Evolutionary conservation across 2,113 vertebrate genomes (phyloP), one percentile per base, ranked within the genome.

Genomic region (Pseudopipra pipra): DNA sequence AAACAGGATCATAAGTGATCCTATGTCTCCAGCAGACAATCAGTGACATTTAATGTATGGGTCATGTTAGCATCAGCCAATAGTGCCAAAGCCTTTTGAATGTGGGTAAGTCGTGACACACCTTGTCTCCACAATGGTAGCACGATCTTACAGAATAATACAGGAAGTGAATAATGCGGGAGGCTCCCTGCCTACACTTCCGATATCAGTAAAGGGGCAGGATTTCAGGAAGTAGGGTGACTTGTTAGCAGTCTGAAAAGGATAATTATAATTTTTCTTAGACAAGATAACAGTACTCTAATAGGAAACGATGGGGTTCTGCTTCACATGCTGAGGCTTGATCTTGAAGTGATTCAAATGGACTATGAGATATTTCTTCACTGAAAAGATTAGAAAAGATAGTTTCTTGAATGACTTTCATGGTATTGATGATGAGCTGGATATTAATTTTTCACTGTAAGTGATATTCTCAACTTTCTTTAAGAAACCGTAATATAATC

Each of bases 31-130:
- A 28, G 11, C 9, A 27, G 19, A 19, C 20, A 14, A 2, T 27
- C 62, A 59, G 35, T 52, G 73, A 54, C n/a, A 11, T 27, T 41
- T 25, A 14, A 33, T 25, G 8, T 52, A 41, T 0, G 3, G 9
- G 10, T 61, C 6, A 4, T 67, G 19, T 15, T 35, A 85, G 43
- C 46, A 88, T 7, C 30, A 93, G 41, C 3, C 21, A 33, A 37
- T 4, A 19, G 62, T 62, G 15, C 6, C 41, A 82, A 54, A 65
- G 30, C 11, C 7, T 55, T 65, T 1, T 18, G 21, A 23, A n/a
- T 5, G 20, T 1, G 2, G 14, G 6, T 21, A 18, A 59, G 25
- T 70, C 0, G 0, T 44, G 61, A 13, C 11, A 18, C 3, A 8
- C 5, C 35, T 24, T 37, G 6, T 27, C 14, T 56, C 27, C 46